Base-by-base conservation (phyloP, 2,888 invertebrate species). In the Campoplex nolae region DNA sequence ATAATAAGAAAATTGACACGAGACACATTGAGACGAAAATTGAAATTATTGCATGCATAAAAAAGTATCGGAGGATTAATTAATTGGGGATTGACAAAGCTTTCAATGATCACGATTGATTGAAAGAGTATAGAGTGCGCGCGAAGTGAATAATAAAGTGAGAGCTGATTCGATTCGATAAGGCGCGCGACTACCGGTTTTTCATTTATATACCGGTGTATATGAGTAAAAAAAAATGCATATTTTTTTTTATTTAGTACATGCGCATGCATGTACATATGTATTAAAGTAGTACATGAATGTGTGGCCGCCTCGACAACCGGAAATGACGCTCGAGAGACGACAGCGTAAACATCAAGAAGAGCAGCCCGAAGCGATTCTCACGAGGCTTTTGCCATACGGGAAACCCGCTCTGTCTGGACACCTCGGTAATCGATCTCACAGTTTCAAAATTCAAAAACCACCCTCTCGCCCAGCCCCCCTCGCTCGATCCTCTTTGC, bases 241-340 rank as follows among this genome's bases (percentile, higher is more conserved):
- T 35, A 35, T 35, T 32, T 23, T 28, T 13, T 0, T 23, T 32
- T 51, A 77, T 32, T 16, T 38, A 23, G 23, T 42, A 42, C 42
- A 42, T 42, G 1, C 9, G 9, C 42, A 9, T 9, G 9, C 23
- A 23, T 23, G n/a, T n/a, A n/a, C 11, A n/a, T n/a, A 23, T 11
- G n/a, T 65, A 48, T 78, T 23, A 8, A 51, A 32, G 65, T 77
- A 28, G 35, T 38, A 80, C 35, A 45, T 62, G 4, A 51, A 73
- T 35, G 71, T 35, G 23, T 38, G 38, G 38, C 38, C 65, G 35
- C 65, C 54, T 18, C 48, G 83, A 62, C 75, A 73, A 80, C 79
- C 76, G 83, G 81, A 86, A 81, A 86, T 84, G 83, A 84, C 77
- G 77, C 73, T 77, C 75, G 68, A 51, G 76, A 73, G 80, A 74